Percentiles rank a stretch among this genome's conserved stretches.
Conservation (phyloP, 2,797 vertebrate species). For the Malurus leucopterus region DNA sequence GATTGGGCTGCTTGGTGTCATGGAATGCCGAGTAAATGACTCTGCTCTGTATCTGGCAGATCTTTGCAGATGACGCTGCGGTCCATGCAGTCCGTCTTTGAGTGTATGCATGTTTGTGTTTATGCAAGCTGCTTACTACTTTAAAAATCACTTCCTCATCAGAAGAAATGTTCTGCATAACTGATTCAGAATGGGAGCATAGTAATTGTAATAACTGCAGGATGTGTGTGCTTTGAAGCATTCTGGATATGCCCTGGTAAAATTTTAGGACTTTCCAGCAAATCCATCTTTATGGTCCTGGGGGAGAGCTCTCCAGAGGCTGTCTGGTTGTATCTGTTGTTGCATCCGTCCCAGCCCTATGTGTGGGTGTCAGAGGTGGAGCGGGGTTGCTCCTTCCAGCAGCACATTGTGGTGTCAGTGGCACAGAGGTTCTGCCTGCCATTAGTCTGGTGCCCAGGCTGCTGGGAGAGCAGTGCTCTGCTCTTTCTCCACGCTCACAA, state of each 20-base stretch:
- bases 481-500: accelerated
- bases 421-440: too few relatives aligned
- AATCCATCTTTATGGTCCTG: neutral
- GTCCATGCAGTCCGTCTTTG: neutral
- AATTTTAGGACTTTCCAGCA: neutral
- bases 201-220: neutral
- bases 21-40: neutral
- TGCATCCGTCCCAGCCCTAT: accelerated
- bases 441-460: neutral
- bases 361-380: neutral
- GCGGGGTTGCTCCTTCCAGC: accelerated
- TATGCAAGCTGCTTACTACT: neutral
- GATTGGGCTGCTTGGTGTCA: neutral
- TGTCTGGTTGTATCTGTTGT: accelerated
- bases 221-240: neutral
- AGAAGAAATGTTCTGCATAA: neutral
- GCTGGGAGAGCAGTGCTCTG: accelerated
- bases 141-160: neutral
- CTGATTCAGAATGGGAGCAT: neutral
- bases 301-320: neutral
- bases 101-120: neutral
- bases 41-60: neutral
- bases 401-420: accelerated
- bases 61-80: neutral
- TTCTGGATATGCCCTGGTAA: neutral